Evolutionary conservation across 1,140 invertebrate genomes (phyloP), one percentile per base, ranked within the genome.

Genomic region (Diorhabda carinulata): DNA sequence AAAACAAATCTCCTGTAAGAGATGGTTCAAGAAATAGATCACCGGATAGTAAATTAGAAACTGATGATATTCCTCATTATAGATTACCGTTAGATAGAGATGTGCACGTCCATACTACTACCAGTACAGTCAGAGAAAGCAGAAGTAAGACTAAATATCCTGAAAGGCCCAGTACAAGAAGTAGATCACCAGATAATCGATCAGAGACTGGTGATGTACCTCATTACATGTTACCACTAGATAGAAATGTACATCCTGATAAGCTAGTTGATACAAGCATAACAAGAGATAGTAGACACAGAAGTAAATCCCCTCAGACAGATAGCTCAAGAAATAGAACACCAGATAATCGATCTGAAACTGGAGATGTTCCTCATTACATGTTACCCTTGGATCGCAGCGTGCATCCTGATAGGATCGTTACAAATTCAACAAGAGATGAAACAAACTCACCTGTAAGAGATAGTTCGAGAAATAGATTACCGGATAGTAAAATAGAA

Each of bases 291-390:
- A 25, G 25, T 52, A 4, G 2, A 2, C 47, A 57, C 5, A 67
- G 71, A 66, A 69, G 68, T 3, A 66, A 59, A 43, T 72, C 75
- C 2, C 73, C 73, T 5, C 65, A 72, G 41, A 73, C 63, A 42
- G 64, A 67, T 8, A 69, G 58, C 8, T 56, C 69, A 57, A 40
- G 69, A 25, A 5, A 6, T 25, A 63, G 64, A 3, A 62, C 70
- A 2, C 70, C 66, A 9, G 65, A 71, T 44, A 70, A 70, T 57
- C 57, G 66, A 57, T 65, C 60, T 43, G 69, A 68, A 59, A 66
- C 68, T 44, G n/a, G 44, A 67, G 47, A 52, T 8, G 47, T 52
- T 52, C 47, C 47, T 52, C 47, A 52, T 52, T 52, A 52, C 4
- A 52, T 52, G 47, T 52, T 52, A 52, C 47, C 47, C 3, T 52